Evolutionary conservation across 2,113 vertebrate genomes (phyloP).

Genomic region (Ammodytes dubius): DNA sequence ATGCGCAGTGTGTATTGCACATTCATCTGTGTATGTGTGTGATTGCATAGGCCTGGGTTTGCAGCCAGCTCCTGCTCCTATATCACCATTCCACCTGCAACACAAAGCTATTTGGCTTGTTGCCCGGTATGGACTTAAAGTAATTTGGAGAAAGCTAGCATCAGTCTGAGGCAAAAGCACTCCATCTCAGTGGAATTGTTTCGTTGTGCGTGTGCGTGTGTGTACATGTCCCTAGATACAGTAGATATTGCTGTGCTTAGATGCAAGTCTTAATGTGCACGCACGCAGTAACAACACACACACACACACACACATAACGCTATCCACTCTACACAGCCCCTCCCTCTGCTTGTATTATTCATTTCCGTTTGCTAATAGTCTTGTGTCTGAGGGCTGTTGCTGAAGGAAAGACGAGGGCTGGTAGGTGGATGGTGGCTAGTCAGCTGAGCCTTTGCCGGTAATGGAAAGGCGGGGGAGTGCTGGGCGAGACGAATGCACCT

Average conservation of each 20-base stretch:
- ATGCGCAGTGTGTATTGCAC: neutral
- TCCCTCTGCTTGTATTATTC: constrained; percentile 58
- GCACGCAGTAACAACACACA: neutral
- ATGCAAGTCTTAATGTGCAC: constrained; percentile 28
- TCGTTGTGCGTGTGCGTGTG: constrained; percentile 16
- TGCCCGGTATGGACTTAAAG: constrained; percentile 58
- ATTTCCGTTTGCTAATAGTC: constrained; percentile 76
- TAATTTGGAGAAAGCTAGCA: constrained; percentile 66
- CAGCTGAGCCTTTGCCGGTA: constrained; percentile 78
- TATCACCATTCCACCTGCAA: constrained; percentile 43
- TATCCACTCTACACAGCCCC: constrained; percentile 39
- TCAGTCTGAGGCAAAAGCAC: constrained; percentile 59
- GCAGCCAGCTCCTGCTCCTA: constrained; percentile 28
- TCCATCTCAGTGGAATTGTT: constrained; percentile 49
- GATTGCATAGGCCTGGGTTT: constrained; percentile 1
- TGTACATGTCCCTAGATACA: constrained; percentile 26
- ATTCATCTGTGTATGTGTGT: constrained; percentile 24
- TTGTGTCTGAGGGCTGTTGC: constrained; percentile 59
- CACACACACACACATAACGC: constrained; percentile 18
- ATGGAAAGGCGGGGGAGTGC: constrained; percentile 75
- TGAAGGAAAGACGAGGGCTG: constrained; percentile 56
- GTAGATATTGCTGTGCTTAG: constrained; percentile 2
- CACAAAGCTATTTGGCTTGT: constrained; percentile 48
- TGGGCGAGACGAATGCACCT: constrained; percentile 76
- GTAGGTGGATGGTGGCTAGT: constrained; percentile 65